Conservation (phyloP, 2,888 invertebrate genomes). For the Lordiphosa fenestrarum region DNA sequence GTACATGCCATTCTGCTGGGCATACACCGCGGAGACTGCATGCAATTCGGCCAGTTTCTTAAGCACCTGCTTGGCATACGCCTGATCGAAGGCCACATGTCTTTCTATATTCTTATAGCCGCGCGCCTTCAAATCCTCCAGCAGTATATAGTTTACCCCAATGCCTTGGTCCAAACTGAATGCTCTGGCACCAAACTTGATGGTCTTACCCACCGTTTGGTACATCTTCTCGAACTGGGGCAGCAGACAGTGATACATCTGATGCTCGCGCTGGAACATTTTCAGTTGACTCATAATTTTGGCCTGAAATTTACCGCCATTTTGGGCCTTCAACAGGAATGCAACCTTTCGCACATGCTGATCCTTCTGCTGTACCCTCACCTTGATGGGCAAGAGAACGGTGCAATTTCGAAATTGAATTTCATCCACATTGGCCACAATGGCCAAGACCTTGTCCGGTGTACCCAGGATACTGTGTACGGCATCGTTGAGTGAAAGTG, state of each 20-base stretch:
- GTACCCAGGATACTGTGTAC: constrained; percentile 3
- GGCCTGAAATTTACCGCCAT: constrained; percentile 43
- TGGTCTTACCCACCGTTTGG: constrained; percentile 41
- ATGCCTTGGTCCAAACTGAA: constrained; percentile 47
- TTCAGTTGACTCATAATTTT: constrained; percentile 48
- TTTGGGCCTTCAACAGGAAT: constrained; percentile 53
- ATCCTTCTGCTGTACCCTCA: constrained; percentile 18
- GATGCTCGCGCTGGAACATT: constrained; percentile 64
- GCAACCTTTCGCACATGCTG: background rate
- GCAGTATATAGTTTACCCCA: constrained; percentile 53
- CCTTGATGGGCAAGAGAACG: constrained; percentile 26
- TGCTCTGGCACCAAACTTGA: constrained; percentile 59
- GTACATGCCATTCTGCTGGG: constrained; percentile 56
- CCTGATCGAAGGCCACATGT: constrained; percentile 55
- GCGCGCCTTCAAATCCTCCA: constrained; percentile 61
- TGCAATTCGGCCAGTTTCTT: constrained; percentile 73
- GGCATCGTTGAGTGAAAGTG: constrained; percentile 28
- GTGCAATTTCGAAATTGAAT: constrained; percentile 37
- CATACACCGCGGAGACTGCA: constrained; percentile 69
- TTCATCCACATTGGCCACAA: constrained; percentile 20
- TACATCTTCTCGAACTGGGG: constrained; percentile 65
- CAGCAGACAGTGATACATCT: constrained; percentile 64
- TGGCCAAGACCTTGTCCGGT: constrained; percentile 12
- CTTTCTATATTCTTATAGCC: constrained; percentile 61
- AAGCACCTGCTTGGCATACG: constrained; percentile 58